These are phyloP conservation scores for Camponotus pennsylvanicus DNA, from an alignment of 1,140 invertebrate species.

Conservation along the genomic window DNA sequence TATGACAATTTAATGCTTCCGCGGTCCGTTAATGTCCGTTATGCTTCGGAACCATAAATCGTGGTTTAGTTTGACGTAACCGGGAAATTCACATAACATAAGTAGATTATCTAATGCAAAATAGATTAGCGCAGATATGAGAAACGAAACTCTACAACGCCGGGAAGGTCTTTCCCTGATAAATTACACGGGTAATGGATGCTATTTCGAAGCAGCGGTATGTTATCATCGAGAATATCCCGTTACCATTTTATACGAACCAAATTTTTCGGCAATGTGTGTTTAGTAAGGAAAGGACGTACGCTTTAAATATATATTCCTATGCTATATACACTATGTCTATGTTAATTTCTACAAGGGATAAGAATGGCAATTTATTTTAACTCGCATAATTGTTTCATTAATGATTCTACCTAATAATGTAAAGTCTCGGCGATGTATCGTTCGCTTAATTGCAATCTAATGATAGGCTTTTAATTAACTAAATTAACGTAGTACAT, in stretches of 20 bases:
- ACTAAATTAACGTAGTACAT: slow-evolving; percentile 54
- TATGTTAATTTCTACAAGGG: not conserved
- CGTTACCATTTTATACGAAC: not conserved
- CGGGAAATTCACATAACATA: slow-evolving; percentile 66
- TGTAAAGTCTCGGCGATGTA: slow-evolving; percentile 38
- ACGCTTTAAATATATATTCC: not conserved
- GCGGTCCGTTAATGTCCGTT: slow-evolving; percentile 51
- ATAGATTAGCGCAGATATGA: slow-evolving; percentile 66
- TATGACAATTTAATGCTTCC: slow-evolving; percentile 67
- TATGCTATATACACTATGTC: not conserved
- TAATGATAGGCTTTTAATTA: slow-evolving; percentile 47
- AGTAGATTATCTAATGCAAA: slow-evolving; percentile 74
- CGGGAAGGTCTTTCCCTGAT: slow-evolving; percentile 40
- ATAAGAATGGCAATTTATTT: slow-evolving; percentile 16
- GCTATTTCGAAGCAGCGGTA: not conserved
- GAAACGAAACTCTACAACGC: slow-evolving; percentile 57
- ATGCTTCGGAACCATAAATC: slow-evolving; percentile 69
- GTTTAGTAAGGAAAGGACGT: not conserved
- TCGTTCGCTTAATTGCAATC: slow-evolving; percentile 38
- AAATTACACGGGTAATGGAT: slow-evolving; percentile 25
- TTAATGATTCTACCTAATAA: slow-evolving; percentile 36
- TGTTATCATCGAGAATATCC: slow-evolving; percentile 7
- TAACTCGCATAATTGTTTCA: slow-evolving; percentile 30
- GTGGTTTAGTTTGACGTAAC: slow-evolving; percentile 69
- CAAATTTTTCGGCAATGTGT: not conserved